Conservation (phyloP, 2,113 vertebrate genomes). For the Suncus etruscus region DNA sequence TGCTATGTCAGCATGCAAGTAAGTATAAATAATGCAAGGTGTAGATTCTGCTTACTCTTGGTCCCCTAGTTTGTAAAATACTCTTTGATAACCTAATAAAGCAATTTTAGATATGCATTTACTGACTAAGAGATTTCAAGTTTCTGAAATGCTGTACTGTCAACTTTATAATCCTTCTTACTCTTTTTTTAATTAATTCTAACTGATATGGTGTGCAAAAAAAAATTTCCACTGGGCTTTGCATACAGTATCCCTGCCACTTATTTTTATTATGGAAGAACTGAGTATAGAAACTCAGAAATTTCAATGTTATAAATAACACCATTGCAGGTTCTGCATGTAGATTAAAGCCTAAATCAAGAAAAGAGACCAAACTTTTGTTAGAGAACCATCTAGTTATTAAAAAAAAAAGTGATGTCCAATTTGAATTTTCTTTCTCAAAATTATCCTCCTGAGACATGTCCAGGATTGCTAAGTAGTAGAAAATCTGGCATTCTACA, state of each 20-base stretch:
- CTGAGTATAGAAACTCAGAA: slow-evolving; percentile 36
- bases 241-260: not conserved
- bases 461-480: slow-evolving; percentile 4
- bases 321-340: not conserved
- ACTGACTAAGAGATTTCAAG: slow-evolving; percentile 70
- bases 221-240: not conserved
- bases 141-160: slow-evolving; percentile 30
- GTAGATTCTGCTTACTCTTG: slow-evolving; percentile 60
- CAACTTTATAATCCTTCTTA: slow-evolving; percentile 32
- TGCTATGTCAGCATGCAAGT: slow-evolving; percentile 45
- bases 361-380: not conserved
- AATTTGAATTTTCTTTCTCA: not conserved
- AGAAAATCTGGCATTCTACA: slow-evolving; percentile 7
- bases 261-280: slow-evolving; percentile 29
- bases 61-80: slow-evolving; percentile 45
- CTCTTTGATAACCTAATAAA: slow-evolving; percentile 68
- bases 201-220: slow-evolving; percentile 29
- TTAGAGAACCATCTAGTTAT: slow-evolving; percentile 42
- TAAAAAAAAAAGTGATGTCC: slow-evolving; percentile 39
- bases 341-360: slow-evolving; percentile 32
- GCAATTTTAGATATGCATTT: slow-evolving; percentile 48
- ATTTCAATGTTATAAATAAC: slow-evolving; percentile 44
- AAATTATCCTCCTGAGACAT: slow-evolving; percentile 51
- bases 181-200: slow-evolving; percentile 66
- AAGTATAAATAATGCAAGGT: slow-evolving; percentile 37